phyloP scores from a whole-genome alignment of 2,113 vertebrate genomes.

The Dascyllus trimaculatus region DNA sequence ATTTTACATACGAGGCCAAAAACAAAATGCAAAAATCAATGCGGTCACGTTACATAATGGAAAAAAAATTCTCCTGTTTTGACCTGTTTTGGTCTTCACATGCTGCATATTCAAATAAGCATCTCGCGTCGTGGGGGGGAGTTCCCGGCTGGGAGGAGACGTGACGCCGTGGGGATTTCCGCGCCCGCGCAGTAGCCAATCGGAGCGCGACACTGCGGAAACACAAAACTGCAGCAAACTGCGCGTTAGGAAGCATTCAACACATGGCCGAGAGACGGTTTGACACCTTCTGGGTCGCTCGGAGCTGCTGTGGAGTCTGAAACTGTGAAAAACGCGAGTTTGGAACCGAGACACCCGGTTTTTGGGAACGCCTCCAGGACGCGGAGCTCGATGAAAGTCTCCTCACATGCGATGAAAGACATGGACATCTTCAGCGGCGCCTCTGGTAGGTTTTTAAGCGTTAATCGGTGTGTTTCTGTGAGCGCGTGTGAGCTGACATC shows the following conservation, averaged over 20 bases:
- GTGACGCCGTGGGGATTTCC: slow-evolving; percentile 82
- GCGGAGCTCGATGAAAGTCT: neutral
- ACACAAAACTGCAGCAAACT: neutral
- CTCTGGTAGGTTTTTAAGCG: slow-evolving; percentile 56
- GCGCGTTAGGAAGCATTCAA: rapidly evolving
- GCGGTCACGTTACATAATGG: neutral
- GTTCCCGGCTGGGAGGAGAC: slow-evolving; percentile 57
- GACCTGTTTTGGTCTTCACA: rapidly evolving
- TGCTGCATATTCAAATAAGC: neutral
- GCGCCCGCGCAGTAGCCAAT: slow-evolving; percentile 46
- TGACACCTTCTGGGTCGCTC: rapidly evolving
- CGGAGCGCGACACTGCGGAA: slow-evolving; percentile 19
- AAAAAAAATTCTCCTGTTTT: neutral
- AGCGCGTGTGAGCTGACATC: slow-evolving; percentile 29
- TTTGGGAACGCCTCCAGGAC: neutral
- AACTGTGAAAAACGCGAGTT: neutral
- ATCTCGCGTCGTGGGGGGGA: no score
- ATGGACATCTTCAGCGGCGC: slow-evolving; percentile 73
- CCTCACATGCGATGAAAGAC: slow-evolving; percentile 70
- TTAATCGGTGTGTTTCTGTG: neutral
- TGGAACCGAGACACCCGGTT: neutral
- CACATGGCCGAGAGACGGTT: slow-evolving; percentile 5
- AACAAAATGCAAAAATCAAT: neutral
- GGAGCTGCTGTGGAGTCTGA: neutral
- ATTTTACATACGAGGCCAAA: slow-evolving; percentile 3